Conservation (phyloP, 2,888 invertebrate genomes). For the Osmoderma eremita region DNA sequence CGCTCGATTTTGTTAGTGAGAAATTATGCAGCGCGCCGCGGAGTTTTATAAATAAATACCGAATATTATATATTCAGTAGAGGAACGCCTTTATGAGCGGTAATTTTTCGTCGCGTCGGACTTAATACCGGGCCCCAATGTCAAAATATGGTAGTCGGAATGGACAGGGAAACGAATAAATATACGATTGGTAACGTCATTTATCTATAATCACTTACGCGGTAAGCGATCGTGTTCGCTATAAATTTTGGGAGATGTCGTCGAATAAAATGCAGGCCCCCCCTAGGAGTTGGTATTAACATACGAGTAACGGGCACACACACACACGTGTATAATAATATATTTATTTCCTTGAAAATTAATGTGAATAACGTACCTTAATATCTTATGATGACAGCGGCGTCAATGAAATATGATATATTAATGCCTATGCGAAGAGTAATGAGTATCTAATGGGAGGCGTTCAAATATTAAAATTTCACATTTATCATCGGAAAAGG, state of each 20-base stretch:
- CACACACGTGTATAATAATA: too few species aligned
- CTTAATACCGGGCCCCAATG: slow-evolving; percentile 31
- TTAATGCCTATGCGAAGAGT: too few species aligned
- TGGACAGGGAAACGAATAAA: slow-evolving; percentile 7
- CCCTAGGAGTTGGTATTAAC: too few species aligned
- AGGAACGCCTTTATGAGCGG: slow-evolving; percentile 22
- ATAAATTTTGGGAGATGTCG: slow-evolving; percentile 17
- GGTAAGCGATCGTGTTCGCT: slow-evolving; percentile 23
- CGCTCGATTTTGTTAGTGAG: slow-evolving; percentile 37
- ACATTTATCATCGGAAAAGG: neutral
- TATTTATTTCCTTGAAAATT: too few species aligned
- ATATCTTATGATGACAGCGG: too few species aligned
- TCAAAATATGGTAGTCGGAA: slow-evolving; percentile 35
- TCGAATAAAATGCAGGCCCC: slow-evolving; percentile 1
- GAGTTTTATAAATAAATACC: slow-evolving; percentile 36
- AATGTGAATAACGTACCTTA: too few species aligned
- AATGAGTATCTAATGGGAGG: too few species aligned
- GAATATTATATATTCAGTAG: slow-evolving; percentile 28
- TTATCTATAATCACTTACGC: slow-evolving; percentile 25
- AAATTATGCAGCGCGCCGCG: slow-evolving; percentile 26
- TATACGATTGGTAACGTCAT: slow-evolving; percentile 18
- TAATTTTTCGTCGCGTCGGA: slow-evolving; percentile 34
- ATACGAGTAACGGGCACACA: too few species aligned
- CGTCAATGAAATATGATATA: too few species aligned
- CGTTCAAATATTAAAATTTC: too few species aligned